Percentiles rank a stretch among this genome's conserved stretches.
Evolutionary conservation across 2,888 invertebrate species (phyloP).

Genomic region (Reticulitermes lucifugus): DNA sequence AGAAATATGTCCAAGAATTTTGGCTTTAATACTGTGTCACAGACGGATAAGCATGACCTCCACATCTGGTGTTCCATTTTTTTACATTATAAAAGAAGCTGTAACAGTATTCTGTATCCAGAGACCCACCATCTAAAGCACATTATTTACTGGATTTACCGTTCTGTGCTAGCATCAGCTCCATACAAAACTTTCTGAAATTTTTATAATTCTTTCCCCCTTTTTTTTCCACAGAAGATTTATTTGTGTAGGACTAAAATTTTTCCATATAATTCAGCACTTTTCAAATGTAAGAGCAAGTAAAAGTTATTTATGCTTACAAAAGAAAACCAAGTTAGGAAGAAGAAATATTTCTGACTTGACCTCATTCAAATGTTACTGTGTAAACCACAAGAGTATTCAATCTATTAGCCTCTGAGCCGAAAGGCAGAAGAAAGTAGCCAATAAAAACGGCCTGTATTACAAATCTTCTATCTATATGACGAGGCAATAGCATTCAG

Average conservation of each 20-base stretch:
- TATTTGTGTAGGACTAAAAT: conserved; percentile 10
- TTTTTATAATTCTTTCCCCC: conserved; percentile 38
- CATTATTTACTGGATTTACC: conserved; percentile 9
- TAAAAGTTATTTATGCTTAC: conserved; percentile 25
- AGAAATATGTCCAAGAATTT: too few relatives aligned
- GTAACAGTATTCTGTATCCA: neutral
- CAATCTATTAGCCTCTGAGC: neutral
- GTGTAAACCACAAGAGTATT: neutral
- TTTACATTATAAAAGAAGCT: too few relatives aligned
- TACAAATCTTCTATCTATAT: too few relatives aligned
- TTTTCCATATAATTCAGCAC: conserved; percentile 50
- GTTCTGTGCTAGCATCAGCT: conserved; percentile 14
- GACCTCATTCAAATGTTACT: too few relatives aligned
- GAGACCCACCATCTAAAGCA: conserved; percentile 13
- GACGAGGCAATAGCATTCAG: too few relatives aligned
- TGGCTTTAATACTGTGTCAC: too few relatives aligned
- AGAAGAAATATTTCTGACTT: conserved; percentile 8
- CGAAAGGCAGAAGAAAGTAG: too few relatives aligned
- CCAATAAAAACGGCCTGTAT: too few relatives aligned
- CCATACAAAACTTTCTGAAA: conserved; percentile 41
- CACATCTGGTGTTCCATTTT: too few relatives aligned
- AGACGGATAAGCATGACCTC: too few relatives aligned
- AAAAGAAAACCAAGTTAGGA: neutral
- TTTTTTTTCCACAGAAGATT: neutral
- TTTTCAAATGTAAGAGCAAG: conserved; percentile 45